phyloP scores from a whole-genome alignment of 2,797 vertebrate genomes.

The Cirrhinus mrigala region DNA sequence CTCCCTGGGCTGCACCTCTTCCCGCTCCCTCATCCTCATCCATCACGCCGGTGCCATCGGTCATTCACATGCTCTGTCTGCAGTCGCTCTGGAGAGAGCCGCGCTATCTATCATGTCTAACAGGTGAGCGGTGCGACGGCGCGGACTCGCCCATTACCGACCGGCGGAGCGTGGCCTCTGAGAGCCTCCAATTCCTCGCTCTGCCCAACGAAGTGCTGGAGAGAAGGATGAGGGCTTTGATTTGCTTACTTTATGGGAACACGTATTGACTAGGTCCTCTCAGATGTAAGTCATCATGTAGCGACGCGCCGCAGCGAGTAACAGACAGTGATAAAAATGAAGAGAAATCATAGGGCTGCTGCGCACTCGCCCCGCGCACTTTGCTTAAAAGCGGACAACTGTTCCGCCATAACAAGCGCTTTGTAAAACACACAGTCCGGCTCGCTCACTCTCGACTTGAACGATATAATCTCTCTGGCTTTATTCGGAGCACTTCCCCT shows the following conservation, averaged over 20 bases:
- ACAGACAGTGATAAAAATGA: conserved; percentile 40
- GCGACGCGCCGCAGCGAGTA: conserved; percentile 5
- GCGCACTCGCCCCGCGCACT: background rate
- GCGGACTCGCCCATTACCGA: conserved; percentile 57
- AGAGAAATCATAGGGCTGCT: conserved; percentile 17
- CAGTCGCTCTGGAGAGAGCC: conserved; percentile 48
- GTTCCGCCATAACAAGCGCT: conserved; percentile 15
- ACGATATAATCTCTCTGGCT: conserved; percentile 48
- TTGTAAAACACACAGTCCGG: conserved; percentile 32
- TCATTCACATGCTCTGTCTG: conserved; percentile 61
- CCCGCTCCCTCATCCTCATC: conserved; percentile 58
- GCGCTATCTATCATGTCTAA: conserved; percentile 64
- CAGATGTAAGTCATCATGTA: conserved; percentile 45
- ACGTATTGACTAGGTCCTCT: conserved; percentile 46
- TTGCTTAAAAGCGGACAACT: conserved; percentile 29
- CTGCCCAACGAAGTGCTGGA: conserved; percentile 47
- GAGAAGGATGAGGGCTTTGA: conserved; percentile 53
- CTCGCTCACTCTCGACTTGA: conserved; percentile 5
- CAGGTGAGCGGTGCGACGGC: conserved; percentile 62
- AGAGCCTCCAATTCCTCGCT: conserved; percentile 48
- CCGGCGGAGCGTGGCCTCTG: conserved; percentile 54
- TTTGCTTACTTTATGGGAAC: conserved; percentile 58
- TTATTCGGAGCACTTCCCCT: conserved; percentile 49
- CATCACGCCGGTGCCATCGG: conserved; percentile 61
- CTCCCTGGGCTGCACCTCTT: conserved; percentile 57